phyloP scores from a whole-genome alignment of 2,797 vertebrate genomes.

The Falco peregrinus region DNA sequence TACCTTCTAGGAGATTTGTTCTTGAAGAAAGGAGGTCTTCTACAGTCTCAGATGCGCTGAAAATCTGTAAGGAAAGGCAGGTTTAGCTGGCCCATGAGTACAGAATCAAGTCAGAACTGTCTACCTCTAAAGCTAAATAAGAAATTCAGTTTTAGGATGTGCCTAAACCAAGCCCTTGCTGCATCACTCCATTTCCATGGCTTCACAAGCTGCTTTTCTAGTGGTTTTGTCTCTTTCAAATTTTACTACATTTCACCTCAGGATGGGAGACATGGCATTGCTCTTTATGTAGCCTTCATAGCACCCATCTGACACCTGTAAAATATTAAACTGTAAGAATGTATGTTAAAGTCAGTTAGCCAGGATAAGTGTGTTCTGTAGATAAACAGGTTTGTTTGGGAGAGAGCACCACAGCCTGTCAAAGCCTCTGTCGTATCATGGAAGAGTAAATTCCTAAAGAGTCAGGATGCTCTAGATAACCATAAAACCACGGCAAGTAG shows the following conservation, averaged over 20 bases:
- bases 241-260: background rate
- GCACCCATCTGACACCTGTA: conserved; percentile 7
- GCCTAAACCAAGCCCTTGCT: background rate
- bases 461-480: conserved; percentile 33
- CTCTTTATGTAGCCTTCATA: background rate
- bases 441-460: conserved; percentile 42
- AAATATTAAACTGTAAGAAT: conserved; percentile 64
- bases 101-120: background rate
- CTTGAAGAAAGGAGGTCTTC: background rate
- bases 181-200: background rate
- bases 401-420: background rate
- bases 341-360: conserved; percentile 2
- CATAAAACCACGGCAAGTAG: conserved; percentile 9
- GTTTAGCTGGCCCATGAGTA: background rate
- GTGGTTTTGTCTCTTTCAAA: background rate
- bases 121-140: background rate
- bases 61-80: background rate
- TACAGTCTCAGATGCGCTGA: background rate
- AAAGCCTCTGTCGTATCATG: background rate
- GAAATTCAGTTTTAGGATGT: background rate
- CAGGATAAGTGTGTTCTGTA: conserved; percentile 23
- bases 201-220: background rate
- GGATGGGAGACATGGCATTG: background rate
- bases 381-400: conserved; percentile 47
- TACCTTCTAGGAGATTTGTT: background rate